phyloP scores from a whole-genome alignment of 2,113 vertebrate species.

The Mormoops blainvillei region DNA sequence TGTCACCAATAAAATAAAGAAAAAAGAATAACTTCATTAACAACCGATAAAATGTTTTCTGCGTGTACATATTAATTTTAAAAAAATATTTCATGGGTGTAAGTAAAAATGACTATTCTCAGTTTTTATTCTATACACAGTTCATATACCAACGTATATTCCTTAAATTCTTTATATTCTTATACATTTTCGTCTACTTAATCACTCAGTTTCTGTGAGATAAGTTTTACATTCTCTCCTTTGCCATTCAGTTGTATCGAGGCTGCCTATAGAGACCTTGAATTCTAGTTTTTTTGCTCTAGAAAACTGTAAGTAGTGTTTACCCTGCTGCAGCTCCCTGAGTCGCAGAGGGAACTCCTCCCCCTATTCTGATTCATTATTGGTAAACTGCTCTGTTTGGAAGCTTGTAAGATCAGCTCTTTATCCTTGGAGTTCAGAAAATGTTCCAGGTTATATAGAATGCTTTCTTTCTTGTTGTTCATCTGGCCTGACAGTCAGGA shows the following conservation, averaged over 20 bases:
- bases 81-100: not conserved
- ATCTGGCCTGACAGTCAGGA: not conserved
- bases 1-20: too few relatives aligned
- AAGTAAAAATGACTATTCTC: not conserved
- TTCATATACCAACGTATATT: not conserved
- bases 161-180: not conserved
- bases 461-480: not conserved
- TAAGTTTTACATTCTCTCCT: not conserved
- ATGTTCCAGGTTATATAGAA: not conserved
- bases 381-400: not conserved
- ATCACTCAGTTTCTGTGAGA: not conserved
- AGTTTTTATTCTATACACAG: not conserved
- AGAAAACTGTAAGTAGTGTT: not conserved
- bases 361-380: not conserved
- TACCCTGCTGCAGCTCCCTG: not conserved
- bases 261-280: not conserved
- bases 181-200: not conserved
- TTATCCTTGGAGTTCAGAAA: not conserved
- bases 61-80: not conserved
- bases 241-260: not conserved
- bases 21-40: too few relatives aligned
- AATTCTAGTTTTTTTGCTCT: not conserved
- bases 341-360: not conserved
- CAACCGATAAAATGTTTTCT: not conserved
- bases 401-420: not conserved